Evolutionary conservation across 2,888 invertebrate genomes (phyloP).

Genomic region (Rhamnusium bicolor): DNA sequence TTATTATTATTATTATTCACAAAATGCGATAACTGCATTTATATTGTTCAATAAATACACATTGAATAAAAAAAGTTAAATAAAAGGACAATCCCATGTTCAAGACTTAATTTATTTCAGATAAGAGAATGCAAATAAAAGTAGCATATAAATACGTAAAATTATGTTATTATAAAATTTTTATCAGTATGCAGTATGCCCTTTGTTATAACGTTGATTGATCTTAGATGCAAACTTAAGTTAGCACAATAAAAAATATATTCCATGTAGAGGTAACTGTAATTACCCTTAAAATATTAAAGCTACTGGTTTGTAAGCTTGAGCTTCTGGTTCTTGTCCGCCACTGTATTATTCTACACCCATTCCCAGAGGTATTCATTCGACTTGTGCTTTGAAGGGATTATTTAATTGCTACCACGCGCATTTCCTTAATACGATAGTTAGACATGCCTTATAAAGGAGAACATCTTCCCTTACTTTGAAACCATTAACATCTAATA

Average conservation of each 20-base stretch:
- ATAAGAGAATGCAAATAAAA: too few species aligned
- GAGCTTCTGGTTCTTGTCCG: conserved; percentile 8
- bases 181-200: background rate
- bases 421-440: conserved; percentile 71
- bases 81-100: too few species aligned
- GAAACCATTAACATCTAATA: conserved; percentile 70
- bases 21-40: too few species aligned
- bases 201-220: background rate
- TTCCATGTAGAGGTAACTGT: background rate
- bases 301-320: conserved; percentile 5
- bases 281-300: background rate
- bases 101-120: too few species aligned
- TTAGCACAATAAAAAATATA: background rate
- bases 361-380: conserved; percentile 70
- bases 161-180: too few species aligned
- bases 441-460: conserved; percentile 69
- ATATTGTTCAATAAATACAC: too few species aligned
- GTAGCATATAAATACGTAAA: too few species aligned
- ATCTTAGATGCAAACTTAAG: too few species aligned
- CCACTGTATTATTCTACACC: conserved; percentile 30
- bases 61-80: too few species aligned
- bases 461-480: conserved; percentile 70
- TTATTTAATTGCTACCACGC: conserved; percentile 71
- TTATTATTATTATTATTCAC: too few species aligned
- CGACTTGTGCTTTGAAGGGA: conserved; percentile 71